Evolutionary conservation across 1,140 invertebrate genomes (phyloP), one percentile per base, ranked within the genome.

Genomic region (Drosophila melanica): DNA sequence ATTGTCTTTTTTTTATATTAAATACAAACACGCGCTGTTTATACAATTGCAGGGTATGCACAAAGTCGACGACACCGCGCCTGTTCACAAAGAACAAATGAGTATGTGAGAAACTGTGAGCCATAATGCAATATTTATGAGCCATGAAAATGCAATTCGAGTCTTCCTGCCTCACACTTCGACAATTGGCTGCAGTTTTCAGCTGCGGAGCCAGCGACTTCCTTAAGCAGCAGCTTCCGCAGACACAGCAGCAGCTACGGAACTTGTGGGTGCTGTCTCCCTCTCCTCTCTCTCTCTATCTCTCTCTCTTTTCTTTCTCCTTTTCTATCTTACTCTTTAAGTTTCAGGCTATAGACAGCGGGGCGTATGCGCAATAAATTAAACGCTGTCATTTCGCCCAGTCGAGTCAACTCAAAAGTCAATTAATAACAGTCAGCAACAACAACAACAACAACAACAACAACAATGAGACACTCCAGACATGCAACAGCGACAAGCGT

Each of bases 361-460:
- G 82, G 82, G 82, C 82, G 82, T 87, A 89, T 87, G 73, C 65
- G 69, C 72, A 66, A 87, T 87, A 87, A 87, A 82, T 87, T 89
- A 87, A 89, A 86, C 70, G 55, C 74, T 70, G 81, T 66, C 80
- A 79, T 85, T 84, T 80, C 50, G 63, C 81, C 59, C 77, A 66
- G 85, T 70, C 54, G 58, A 87, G 84, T 87, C 84, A 87, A 87
- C 84, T 89, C 79, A 82, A 86, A 87, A 87, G 82, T 89, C 82
- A 87, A 87, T 87, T 87, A 87, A 87, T 89, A 89, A 87, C 79
- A 82, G 62, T 23, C 20, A 59, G n/a, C n/a, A n/a, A n/a, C 77
- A 67, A 42, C 60, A 62, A 20, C 47, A 47, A 6, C 41, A 68
- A 44, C 50, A 53, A 41, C 63, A 62, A 70, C 42, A 60, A 60